Evolutionary conservation across 2,888 invertebrate genomes (phyloP).

Genomic region (Eupithecia tripunctaria): DNA sequence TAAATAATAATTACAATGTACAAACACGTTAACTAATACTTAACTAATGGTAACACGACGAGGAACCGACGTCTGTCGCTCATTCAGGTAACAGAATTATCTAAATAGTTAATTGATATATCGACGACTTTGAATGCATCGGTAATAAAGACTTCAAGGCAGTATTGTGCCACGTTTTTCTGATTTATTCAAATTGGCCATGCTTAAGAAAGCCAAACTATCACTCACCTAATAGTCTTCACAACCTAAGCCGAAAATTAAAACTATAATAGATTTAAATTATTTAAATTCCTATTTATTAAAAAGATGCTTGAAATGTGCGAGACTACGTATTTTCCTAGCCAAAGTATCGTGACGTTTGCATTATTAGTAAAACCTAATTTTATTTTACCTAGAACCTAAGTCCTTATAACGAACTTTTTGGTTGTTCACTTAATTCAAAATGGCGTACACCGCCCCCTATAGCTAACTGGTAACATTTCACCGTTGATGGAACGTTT

Average conservation of each 20-base stretch:
- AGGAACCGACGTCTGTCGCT: conserved; percentile 81
- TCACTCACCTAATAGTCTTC: not conserved
- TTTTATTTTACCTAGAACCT: conserved; percentile 72
- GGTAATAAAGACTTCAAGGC: conserved; percentile 15
- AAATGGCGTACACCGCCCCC: conserved; percentile 68
- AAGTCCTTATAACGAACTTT: conserved; percentile 84
- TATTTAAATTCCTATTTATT: conserved; percentile 12
- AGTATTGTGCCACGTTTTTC: not conserved
- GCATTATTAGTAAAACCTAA: conserved; percentile 60
- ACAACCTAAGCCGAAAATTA: conserved; percentile 13
- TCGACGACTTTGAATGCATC: conserved; percentile 26
- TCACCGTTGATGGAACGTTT: conserved; percentile 84
- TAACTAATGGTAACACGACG: conserved; percentile 83
- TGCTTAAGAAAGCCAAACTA: not conserved
- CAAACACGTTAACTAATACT: conserved; percentile 76
- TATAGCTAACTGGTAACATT: conserved; percentile 80
- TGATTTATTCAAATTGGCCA: not conserved
- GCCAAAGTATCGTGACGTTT: conserved; percentile 54
- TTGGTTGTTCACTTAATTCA: conserved; percentile 81
- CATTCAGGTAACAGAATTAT: conserved; percentile 80
- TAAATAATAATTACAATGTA: conserved; percentile 70
- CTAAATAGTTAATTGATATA: conserved; percentile 45
- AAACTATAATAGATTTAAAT: conserved; percentile 9
- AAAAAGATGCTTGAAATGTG: conserved; percentile 41
- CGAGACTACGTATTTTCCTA: conserved; percentile 42